Evolutionary conservation across 30 jellyfish, hydroid and myxozoan genomes (phyloP), one percentile per base, ranked within the genome.

Genomic region (Mastigias papua): DNA sequence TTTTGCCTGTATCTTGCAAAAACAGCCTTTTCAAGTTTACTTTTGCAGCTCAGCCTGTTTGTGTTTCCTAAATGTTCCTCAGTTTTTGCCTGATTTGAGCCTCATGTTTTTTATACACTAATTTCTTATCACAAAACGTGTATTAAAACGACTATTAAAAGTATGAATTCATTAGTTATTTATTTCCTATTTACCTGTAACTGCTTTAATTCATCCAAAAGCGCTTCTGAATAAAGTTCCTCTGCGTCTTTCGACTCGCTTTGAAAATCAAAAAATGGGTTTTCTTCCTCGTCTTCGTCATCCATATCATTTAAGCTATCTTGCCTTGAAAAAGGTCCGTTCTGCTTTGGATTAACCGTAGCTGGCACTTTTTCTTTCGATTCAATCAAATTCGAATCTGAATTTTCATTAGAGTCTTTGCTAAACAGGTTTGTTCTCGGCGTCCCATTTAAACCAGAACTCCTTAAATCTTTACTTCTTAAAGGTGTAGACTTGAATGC

Each of bases 181-280:
- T n/a, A n/a, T n/a, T n/a, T n/a, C n/a, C n/a, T n/a, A n/a, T n/a
- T 15, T 42, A 90, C 99, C 98, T 96, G 99, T 23, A 86, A 78
- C 79, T 91, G 95, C 50, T 82, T 86, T 32, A 96, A 84, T 84
- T 96, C 99, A 29, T 90, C 97, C 32, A 86, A 73, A 73, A 96
- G 60, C 2, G 97, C 98, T 42, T 91, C 98, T 6, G 82, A 62
- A 73, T 91, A 90, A 7, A 84, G 60, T 72, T 72, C 97, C 65
- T 90, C 97, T 60, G 94, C 97, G 64, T 90, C 97, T 48, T 65
- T 78, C 5, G 97, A 34, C 32, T 86, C 97, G 69, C 73, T 66
- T 16, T 71, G 91, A 67, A 80, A 87, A 76, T 96, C 93, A 69
- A 81, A 87, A 64, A 96, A 96, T 6, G 97, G 97, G 51, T 92